Conservation (phyloP, 1,140 invertebrate genomes). For the Coptotermes formosanus region DNA sequence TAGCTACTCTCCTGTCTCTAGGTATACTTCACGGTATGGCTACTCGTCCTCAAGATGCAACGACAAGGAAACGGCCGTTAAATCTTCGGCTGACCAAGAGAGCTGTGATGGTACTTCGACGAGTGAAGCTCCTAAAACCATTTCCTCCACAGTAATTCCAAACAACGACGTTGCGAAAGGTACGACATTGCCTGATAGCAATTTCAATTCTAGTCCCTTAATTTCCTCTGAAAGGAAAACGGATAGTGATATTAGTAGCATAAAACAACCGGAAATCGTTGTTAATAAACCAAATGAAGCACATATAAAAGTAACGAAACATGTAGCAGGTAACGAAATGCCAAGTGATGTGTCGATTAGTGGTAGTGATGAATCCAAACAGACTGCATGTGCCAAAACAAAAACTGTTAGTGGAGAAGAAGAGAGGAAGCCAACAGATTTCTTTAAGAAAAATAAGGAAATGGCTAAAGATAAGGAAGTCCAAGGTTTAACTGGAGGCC, state of each 20-base stretch:
- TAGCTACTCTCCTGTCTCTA: background rate
- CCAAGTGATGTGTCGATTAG: background rate
- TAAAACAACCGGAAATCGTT: background rate
- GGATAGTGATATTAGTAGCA: background rate
- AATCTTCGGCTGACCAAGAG: background rate
- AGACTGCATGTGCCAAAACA: background rate
- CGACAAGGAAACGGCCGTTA: background rate
- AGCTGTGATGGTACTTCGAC: background rate
- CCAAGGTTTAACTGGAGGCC: background rate
- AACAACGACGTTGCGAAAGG: background rate
- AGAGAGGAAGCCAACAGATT: background rate
- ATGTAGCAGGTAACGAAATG: background rate
- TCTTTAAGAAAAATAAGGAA: background rate
- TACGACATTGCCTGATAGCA: conserved; percentile 39
- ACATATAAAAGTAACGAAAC: background rate
- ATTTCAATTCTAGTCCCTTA: background rate
- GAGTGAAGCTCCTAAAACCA: background rate
- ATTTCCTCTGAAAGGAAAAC: background rate
- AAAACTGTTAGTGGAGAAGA: background rate
- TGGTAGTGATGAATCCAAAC: background rate
- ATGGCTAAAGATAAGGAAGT: background rate
- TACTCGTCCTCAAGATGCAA: conserved; percentile 50
- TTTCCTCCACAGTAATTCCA: background rate
- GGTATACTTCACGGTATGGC: conserved; percentile 12
- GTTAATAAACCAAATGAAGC: background rate